These are phyloP conservation scores for Hydrophis major DNA, from an alignment of 2,797 vertebrate genomes.

Conservation along the genomic window DNA sequence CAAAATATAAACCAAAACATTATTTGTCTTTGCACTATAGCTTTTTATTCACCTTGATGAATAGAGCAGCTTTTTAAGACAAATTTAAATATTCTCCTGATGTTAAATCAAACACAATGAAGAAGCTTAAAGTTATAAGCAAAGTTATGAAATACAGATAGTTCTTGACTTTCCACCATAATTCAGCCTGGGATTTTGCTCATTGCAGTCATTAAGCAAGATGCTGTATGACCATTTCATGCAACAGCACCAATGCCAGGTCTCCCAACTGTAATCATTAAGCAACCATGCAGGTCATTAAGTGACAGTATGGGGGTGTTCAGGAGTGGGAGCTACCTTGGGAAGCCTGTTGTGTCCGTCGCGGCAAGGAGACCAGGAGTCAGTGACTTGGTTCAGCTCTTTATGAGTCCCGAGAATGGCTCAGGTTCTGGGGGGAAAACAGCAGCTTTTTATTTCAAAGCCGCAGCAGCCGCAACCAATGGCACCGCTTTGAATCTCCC, in stretches of 20 bases:
- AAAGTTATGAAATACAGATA: neutral
- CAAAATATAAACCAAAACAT: neutral
- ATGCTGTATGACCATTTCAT: neutral
- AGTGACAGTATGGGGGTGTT: neutral
- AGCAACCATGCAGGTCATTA: neutral
- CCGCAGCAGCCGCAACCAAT: too few relatives aligned
- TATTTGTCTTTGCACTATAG: neutral
- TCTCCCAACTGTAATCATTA: neutral
- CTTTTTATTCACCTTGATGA: too few relatives aligned
- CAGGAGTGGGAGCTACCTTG: neutral
- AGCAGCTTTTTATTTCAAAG: too few relatives aligned
- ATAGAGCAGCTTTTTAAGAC: neutral
- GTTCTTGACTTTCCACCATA: neutral
- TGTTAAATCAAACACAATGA: neutral
- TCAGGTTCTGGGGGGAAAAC: too few relatives aligned
- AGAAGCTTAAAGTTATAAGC: neutral
- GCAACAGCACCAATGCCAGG: neutral
- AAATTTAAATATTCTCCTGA: too few relatives aligned
- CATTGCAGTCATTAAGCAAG: neutral
- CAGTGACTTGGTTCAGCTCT: too few relatives aligned
- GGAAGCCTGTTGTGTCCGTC: neutral
- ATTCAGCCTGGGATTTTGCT: neutral
- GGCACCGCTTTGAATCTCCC: too few relatives aligned
- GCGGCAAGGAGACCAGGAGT: too few relatives aligned
- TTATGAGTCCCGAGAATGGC: too few relatives aligned